phyloP scores from a whole-genome alignment of 2,888 invertebrate species.

The Cryptus viduatorius region DNA sequence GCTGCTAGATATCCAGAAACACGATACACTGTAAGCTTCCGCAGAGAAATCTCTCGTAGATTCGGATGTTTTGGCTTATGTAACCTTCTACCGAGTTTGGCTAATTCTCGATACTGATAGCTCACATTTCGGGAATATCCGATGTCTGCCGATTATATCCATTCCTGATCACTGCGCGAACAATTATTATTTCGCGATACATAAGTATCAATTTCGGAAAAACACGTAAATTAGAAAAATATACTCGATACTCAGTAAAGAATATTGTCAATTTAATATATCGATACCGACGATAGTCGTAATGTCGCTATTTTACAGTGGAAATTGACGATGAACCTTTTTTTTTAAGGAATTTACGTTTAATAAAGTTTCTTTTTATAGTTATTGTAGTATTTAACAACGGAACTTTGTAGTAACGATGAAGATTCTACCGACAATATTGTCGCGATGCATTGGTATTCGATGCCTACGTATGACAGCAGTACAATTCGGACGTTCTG shows the following conservation, averaged over 20 bases:
- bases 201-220: neutral
- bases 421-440: neutral
- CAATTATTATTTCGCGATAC: neutral
- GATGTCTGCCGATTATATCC: neutral
- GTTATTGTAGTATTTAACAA: neutral
- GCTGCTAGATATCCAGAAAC: slow-evolving; percentile 51
- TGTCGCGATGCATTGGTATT: neutral
- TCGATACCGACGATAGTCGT: too few relatives aligned
- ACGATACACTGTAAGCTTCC: slow-evolving; percentile 21
- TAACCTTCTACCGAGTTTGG: slow-evolving; percentile 36
- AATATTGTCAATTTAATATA: too few relatives aligned
- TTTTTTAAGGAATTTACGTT: neutral
- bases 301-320: too few relatives aligned
- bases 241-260: too few relatives aligned
- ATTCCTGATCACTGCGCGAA: neutral
- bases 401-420: neutral
- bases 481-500: slow-evolving; percentile 15
- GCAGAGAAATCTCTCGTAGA: slow-evolving; percentile 14
- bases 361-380: neutral
- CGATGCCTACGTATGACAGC: slow-evolving; percentile 12
- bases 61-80: slow-evolving; percentile 24
- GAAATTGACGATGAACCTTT: too few relatives aligned
- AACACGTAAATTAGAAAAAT: too few relatives aligned
- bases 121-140: slow-evolving; percentile 7
- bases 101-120: slow-evolving; percentile 46